Conservation (phyloP, 1,140 invertebrate genomes). For the Oscheius sp. region DNA sequence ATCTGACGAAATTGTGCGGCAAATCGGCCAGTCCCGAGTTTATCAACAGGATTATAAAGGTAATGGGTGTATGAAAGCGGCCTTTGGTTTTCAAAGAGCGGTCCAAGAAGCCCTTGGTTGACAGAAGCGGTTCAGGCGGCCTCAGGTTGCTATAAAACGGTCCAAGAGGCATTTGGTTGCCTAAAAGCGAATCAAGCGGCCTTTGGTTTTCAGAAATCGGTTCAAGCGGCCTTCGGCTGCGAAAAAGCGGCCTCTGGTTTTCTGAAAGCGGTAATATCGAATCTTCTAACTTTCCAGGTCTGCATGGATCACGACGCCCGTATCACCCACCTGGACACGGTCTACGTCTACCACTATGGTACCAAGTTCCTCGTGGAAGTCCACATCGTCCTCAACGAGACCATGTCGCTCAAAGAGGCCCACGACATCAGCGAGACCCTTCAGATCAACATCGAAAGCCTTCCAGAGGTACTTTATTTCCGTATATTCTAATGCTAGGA, state of each 20-base stretch:
- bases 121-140: too few species aligned
- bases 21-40: slow-evolving; percentile 46
- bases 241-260: neutral
- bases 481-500: neutral
- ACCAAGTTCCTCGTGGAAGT: slow-evolving; percentile 42
- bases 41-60: slow-evolving; percentile 43
- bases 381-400: slow-evolving; percentile 38
- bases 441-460: slow-evolving; percentile 39
- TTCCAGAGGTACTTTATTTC: slow-evolving; percentile 26
- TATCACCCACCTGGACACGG: slow-evolving; percentile 37
- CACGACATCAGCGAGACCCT: slow-evolving; percentile 40
- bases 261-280: too few species aligned
- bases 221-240: neutral
- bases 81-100: too few species aligned
- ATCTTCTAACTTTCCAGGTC: slow-evolving; percentile 25
- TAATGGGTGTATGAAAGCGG: neutral
- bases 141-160: too few species aligned
- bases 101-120: too few species aligned
- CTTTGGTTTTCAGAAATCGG: too few species aligned
- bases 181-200: too few species aligned
- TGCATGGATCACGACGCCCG: slow-evolving; percentile 41
- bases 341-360: slow-evolving; percentile 40
- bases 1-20: slow-evolving; percentile 50
- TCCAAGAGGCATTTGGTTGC: too few species aligned
- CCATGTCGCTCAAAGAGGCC: slow-evolving; percentile 37